Conservation (phyloP, 2,888 invertebrate genomes). For the Lasioglossum villosulum region DNA sequence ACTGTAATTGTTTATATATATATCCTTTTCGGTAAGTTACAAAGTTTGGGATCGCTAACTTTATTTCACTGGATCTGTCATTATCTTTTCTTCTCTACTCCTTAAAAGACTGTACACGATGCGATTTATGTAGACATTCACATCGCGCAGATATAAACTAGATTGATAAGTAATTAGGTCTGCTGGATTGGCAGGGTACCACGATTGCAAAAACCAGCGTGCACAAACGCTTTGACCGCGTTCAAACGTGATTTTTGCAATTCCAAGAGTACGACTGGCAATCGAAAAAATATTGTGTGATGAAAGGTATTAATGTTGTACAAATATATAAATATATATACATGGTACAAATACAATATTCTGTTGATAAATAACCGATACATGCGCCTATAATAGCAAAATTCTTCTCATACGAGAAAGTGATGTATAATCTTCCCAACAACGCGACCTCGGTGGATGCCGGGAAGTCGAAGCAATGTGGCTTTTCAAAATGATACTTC, state of each 20-base stretch:
- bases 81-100: slow-evolving; percentile 52
- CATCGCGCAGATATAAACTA: slow-evolving; percentile 67
- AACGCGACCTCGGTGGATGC: slow-evolving; percentile 76
- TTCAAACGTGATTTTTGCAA: slow-evolving; percentile 55
- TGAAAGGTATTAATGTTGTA: slow-evolving; percentile 75
- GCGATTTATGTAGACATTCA: slow-evolving; percentile 62
- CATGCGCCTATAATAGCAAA: slow-evolving; percentile 79
- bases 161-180: slow-evolving; percentile 63
- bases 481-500: slow-evolving; percentile 69
- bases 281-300: slow-evolving; percentile 68
- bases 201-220: slow-evolving; percentile 59
- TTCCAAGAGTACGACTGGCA: slow-evolving; percentile 58
- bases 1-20: slow-evolving; percentile 17
- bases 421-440: slow-evolving; percentile 71
- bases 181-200: slow-evolving; percentile 60
- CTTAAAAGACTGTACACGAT: slow-evolving; percentile 70
- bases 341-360: slow-evolving; percentile 80
- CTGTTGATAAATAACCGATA: slow-evolving; percentile 80
- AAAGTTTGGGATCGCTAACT: slow-evolving; percentile 75
- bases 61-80: slow-evolving; percentile 66
- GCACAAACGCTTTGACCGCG: slow-evolving; percentile 19
- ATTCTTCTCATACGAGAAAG: slow-evolving; percentile 72
- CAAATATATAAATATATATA: slow-evolving; percentile 76
- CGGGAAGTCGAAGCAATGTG: slow-evolving; percentile 80
- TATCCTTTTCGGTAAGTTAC: slow-evolving; percentile 71